Percentiles rank a stretch among this genome's conserved stretches.
phyloP scores from a whole-genome alignment of 1,140 invertebrate species.

The Bombus vancouverensis region DNA sequence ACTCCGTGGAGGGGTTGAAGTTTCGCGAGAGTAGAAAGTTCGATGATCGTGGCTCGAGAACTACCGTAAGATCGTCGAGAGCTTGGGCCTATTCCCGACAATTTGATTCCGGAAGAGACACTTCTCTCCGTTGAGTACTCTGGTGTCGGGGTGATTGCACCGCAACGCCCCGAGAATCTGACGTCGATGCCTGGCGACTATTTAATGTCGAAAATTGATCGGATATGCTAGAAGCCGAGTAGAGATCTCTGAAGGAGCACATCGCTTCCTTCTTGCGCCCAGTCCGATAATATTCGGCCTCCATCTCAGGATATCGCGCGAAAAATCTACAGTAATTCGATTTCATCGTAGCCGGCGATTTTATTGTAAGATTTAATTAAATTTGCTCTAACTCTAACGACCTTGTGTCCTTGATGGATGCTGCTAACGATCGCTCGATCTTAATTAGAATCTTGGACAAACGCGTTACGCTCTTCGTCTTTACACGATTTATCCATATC shows the following conservation, averaged over 20 bases:
- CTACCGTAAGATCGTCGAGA: conserved; percentile 58
- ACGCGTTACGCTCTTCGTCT: background rate
- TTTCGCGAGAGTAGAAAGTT: conserved; percentile 67
- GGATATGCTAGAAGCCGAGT: conserved; percentile 13
- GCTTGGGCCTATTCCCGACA: conserved; percentile 63
- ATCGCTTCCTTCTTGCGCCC: too few relatives aligned
- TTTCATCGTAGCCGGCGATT: background rate
- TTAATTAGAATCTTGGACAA: conserved; percentile 29
- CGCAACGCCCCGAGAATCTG: conserved; percentile 14
- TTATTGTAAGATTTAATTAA: background rate
- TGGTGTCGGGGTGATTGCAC: conserved; percentile 41
- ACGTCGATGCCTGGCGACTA: conserved; percentile 33
- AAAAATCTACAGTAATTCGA: background rate
- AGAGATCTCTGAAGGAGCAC: background rate
- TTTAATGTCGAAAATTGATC: conserved; percentile 51
- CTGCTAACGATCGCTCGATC: conserved; percentile 23
- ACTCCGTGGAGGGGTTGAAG: conserved; percentile 39
- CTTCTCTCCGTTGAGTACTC: conserved; percentile 50
- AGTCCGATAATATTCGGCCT: background rate
- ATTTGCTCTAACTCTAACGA: background rate
- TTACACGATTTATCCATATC: background rate
- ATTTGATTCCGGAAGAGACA: conserved; percentile 62
- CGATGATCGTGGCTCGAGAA: conserved; percentile 66
- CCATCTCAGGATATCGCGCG: background rate
- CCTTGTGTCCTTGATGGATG: background rate